phyloP scores from a whole-genome alignment of 2,797 vertebrate species.

The Labeo calbasu region DNA sequence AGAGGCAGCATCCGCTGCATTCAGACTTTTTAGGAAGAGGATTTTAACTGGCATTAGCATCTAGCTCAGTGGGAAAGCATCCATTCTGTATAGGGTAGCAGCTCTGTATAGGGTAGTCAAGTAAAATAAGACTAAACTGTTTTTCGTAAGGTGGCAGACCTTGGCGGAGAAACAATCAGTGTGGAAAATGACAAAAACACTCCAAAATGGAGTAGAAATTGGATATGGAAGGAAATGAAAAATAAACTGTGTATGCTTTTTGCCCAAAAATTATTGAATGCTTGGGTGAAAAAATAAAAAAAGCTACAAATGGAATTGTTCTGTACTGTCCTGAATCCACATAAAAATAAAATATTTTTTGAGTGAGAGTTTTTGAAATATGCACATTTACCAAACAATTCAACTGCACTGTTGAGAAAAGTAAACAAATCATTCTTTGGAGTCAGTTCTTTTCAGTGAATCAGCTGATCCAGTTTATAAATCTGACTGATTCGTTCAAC shows the following conservation, averaged over 20 bases:
- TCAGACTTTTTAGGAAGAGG: background rate
- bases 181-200: conserved; percentile 25
- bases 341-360: background rate
- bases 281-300: background rate
- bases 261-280: background rate
- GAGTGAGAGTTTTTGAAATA: background rate
- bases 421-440: background rate
- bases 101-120: conserved; percentile 5
- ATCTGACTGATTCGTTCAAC: background rate
- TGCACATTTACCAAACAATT: background rate
- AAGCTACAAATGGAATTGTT: background rate
- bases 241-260: background rate
- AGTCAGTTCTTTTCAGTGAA: background rate
- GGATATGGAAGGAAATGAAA: conserved; percentile 20
- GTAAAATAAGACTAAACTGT: background rate
- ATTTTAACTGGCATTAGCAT: background rate
- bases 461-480: background rate
- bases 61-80: conserved; percentile 17
- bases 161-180: conserved; percentile 30
- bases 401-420: background rate
- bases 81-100: conserved; percentile 10
- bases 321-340: background rate
- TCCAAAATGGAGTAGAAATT: background rate
- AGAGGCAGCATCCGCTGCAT: background rate
- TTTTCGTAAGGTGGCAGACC: background rate